Base-by-base conservation (phyloP, 2,797 vertebrate species). In the Megaceryle alcyon region DNA sequence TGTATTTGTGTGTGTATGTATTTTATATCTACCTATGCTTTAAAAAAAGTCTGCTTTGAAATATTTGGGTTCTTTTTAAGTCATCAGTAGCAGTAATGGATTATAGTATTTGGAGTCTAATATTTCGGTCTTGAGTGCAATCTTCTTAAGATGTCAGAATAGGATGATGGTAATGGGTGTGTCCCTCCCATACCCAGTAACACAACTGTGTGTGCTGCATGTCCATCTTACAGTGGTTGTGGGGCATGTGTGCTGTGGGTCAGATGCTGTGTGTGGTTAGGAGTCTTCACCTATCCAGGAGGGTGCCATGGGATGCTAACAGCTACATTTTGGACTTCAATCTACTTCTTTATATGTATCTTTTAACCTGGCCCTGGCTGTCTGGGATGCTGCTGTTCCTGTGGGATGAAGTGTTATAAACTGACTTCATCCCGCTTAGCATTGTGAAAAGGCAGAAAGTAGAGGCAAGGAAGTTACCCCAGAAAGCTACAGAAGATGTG, bases 141-240 rank as follows among this genome's bases (percentile, higher is more conserved):
- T 8, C 21, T 69, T 22, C 37, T 82, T 82, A 64, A 29, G 61
- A 73, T 72, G 31, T 37, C 28, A 35, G 19, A 69, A 28, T 59
- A 61, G n/a, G 19, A 6, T 9, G 9, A 11, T 28, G 9, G 20
- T 14, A 12, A 21, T 0, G 14, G 8, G 7, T 35, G 11, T 29
- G 12, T 43, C n/a, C 39, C 17, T 78, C 12, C 35, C 14, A 2
- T 71, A 57, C 7, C 29, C 44, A 6, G 17, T 63, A 59, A 23
- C 46, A 15, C n/a, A 65, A n/a, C 78, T 61, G 41, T 75, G 39
- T 2, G 0, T 8, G 12, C 18, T 72, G 4, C 31, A 1, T 6
- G 9, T 41, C 6, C 53, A 39, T 26, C 35, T 21, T 66, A 39
- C n/a, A 0, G 1, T 11, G 2, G 37, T 12, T 7, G 1, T 5